These are phyloP conservation scores for Drosophila barbarae DNA, from an alignment of 2,888 invertebrate species.

Conservation along the genomic window DNA sequence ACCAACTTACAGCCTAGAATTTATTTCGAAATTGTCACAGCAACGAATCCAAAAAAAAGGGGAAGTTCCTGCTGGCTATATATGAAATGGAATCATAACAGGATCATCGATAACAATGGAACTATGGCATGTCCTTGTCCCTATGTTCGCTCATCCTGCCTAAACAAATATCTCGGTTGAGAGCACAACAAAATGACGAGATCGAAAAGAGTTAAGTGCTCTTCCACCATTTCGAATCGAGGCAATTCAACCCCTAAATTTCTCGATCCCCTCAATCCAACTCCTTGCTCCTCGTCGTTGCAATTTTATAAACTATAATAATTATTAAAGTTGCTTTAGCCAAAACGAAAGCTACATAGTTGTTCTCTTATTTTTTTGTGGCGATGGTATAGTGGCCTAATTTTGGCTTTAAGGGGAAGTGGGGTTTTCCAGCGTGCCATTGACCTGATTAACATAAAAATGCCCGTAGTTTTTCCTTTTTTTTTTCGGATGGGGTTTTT, in stretches of 20 bases:
- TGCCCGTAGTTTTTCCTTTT: constrained; percentile 64
- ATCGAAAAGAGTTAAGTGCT: constrained; percentile 21
- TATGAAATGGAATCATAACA: constrained; percentile 65
- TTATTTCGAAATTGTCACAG: constrained; percentile 27
- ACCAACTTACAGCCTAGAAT: constrained; percentile 21
- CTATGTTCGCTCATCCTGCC: constrained; percentile 35
- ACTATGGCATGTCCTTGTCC: constrained; percentile 34
- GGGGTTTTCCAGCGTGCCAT: constrained; percentile 57
- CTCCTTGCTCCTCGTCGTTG: background rate
- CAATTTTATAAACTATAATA: constrained; percentile 11
- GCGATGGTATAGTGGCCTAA: constrained; percentile 34
- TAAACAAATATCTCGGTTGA: constrained; percentile 59
- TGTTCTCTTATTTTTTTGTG: constrained; percentile 4
- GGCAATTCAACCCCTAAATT: background rate
- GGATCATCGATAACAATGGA: constrained; percentile 55
- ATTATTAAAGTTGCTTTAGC: constrained; percentile 20
- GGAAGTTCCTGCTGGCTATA: constrained; percentile 15
- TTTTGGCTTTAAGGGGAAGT: constrained; percentile 13
- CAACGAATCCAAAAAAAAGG: constrained; percentile 1
- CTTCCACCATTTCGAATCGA: constrained; percentile 9
- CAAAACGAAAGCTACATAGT: constrained; percentile 21
- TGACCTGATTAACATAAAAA: constrained; percentile 77
- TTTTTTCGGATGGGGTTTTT: constrained; percentile 19
- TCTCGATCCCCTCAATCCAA: background rate
- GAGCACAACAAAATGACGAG: constrained; percentile 32